phyloP scores from a whole-genome alignment of 2,888 invertebrate genomes.

The Punctoribates punctum region DNA sequence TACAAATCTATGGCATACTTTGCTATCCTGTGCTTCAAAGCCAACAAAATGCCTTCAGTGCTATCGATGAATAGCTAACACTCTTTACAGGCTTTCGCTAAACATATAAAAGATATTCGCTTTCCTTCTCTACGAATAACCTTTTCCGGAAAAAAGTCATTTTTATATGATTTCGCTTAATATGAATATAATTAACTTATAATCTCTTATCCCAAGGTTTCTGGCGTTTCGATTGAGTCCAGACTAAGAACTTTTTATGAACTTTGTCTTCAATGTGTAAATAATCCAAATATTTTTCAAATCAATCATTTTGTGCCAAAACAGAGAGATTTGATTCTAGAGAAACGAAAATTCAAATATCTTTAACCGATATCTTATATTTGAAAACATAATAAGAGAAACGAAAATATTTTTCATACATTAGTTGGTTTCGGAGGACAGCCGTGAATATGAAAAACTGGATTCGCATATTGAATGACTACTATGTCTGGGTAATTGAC shows the following conservation, averaged over 20 bases:
- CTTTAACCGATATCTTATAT: constrained; percentile 2
- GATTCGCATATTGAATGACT: constrained; percentile 8
- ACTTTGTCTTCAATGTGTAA: no score
- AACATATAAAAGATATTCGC: no score
- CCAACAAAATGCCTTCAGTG: no score
- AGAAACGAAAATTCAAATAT: not conserved
- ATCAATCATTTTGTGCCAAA: no score
- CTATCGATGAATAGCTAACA: no score
- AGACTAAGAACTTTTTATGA: no score
- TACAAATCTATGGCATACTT: not conserved
- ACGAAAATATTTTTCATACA: not conserved
- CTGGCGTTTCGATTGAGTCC: not conserved
- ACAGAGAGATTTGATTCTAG: no score
- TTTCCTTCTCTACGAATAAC: no score
- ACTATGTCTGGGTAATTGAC: constrained; percentile 25
- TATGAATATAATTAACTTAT: constrained; percentile 14
- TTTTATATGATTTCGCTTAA: not conserved
- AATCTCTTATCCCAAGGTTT: not conserved
- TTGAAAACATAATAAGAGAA: not conserved
- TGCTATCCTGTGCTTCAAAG: not conserved
- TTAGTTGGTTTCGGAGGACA: not conserved
- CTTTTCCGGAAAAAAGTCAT: no score
- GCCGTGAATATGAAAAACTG: not conserved
- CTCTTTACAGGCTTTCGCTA: not conserved
- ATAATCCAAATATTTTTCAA: no score